Evolutionary conservation across 1,140 invertebrate genomes (phyloP).

Genomic region (Babylonia areolata): DNA sequence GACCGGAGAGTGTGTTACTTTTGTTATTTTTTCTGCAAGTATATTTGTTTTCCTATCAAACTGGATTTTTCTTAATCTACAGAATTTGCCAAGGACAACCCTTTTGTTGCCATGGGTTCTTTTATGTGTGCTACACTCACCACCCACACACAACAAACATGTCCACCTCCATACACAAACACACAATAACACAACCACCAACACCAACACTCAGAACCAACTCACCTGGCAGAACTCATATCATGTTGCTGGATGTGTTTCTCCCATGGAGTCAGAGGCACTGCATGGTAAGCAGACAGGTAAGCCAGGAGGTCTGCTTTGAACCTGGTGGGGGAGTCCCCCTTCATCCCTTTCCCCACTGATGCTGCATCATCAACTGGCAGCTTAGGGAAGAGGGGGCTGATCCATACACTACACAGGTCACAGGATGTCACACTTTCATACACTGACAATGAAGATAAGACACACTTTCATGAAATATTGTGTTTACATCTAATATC

Average conservation of each 20-base stretch:
- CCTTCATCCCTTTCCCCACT: conserved; percentile 65
- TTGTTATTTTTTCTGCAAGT: not conserved
- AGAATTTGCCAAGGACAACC: no score
- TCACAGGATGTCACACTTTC: no score
- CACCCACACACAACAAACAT: no score
- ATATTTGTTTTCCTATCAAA: no score
- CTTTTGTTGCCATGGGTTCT: no score
- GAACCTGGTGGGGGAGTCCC: conserved; percentile 90
- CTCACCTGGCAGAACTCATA: conserved; percentile 87
- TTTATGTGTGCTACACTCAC: no score
- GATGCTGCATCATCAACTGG: conserved; percentile 32
- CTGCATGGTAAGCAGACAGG: conserved; percentile 82
- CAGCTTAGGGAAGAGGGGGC: conserved; percentile 83
- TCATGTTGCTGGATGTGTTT: conserved; percentile 85
- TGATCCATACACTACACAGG: conserved; percentile 86
- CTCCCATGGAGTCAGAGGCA: conserved; percentile 84
- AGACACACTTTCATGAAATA: no score
- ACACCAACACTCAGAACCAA: not conserved
- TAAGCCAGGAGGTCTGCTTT: conserved; percentile 91
- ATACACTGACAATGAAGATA: no score
- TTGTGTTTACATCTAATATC: no score
- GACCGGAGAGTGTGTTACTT: no score
- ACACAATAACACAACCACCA: not conserved
- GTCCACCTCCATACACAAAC: not conserved
- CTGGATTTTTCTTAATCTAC: no score